Percentiles rank a stretch among this genome's conserved stretches.
These are phyloP conservation scores for Ichneumoninae sp. DNA, from an alignment of 2,888 invertebrate genomes.

Conservation along the genomic window DNA sequence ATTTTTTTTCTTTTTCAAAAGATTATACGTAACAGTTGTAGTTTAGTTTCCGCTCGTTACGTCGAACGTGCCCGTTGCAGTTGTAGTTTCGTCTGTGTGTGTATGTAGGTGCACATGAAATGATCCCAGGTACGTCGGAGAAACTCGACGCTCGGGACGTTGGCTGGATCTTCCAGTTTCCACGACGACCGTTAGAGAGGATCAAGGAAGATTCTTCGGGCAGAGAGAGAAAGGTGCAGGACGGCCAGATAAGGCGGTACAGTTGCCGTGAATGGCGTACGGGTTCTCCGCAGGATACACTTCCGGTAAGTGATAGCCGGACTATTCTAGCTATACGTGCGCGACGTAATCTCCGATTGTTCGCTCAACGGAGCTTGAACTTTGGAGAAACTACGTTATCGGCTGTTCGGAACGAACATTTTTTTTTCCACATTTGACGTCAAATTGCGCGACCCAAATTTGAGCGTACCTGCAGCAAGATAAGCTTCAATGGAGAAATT, in stretches of 20 bases:
- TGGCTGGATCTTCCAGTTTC: constrained; percentile 27
- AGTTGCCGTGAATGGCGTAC: constrained; percentile 35
- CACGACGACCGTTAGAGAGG: constrained; percentile 26
- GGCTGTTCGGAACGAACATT: not conserved
- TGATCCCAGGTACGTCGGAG: not conserved
- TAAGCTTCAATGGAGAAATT: not conserved
- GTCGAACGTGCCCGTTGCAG: constrained; percentile 1
- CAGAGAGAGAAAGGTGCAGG: not conserved
- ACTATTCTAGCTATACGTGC: constrained; percentile 27
- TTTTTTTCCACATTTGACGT: not conserved
- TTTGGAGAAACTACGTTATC: not conserved
- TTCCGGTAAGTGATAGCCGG: constrained; percentile 44
- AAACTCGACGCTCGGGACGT: not conserved
- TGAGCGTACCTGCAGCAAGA: not conserved
- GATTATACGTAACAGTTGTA: constrained; percentile 4
- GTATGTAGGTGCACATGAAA: not conserved
- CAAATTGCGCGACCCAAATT: not conserved
- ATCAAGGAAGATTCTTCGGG: constrained; percentile 27
- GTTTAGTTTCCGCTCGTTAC: constrained; percentile 8
- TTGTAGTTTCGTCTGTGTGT: constrained; percentile 12
- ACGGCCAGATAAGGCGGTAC: constrained; percentile 37
- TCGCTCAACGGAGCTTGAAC: not conserved
- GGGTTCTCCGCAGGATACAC: constrained; percentile 24
- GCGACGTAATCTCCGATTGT: not conserved
- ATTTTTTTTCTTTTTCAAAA: not conserved